A percentile compares a stretch with the other conserved stretches of the same genome.
Evolutionary conservation across 2,113 vertebrate species (phyloP).

Genomic region (Peromyscus leucopus): DNA sequence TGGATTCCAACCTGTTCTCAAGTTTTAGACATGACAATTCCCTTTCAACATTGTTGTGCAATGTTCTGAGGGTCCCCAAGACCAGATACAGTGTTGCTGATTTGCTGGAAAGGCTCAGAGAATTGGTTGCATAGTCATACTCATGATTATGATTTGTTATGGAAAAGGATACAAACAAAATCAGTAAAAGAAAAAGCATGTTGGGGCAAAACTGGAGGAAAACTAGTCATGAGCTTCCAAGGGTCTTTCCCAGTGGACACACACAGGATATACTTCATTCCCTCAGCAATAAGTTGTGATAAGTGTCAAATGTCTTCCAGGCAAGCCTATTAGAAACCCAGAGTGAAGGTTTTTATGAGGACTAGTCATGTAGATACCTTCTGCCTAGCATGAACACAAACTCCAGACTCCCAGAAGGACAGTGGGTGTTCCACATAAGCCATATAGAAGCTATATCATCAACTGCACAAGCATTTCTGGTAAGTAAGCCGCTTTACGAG

Average conservation of each 20-base stretch:
- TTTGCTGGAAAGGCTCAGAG: background rate
- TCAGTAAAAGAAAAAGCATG: background rate
- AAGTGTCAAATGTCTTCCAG: background rate
- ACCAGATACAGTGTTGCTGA: background rate
- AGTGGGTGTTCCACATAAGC: slow-evolving; percentile 2
- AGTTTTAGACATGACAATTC: background rate
- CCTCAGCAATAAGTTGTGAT: background rate
- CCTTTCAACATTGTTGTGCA: background rate
- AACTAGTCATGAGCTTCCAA: background rate
- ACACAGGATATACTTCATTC: background rate
- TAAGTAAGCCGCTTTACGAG: background rate
- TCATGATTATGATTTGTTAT: background rate
- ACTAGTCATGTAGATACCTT: background rate
- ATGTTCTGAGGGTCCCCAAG: background rate
- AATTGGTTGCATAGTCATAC: background rate
- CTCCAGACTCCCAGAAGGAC: background rate
- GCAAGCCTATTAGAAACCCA: background rate
- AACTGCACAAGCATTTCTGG: background rate
- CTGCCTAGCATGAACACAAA: background rate
- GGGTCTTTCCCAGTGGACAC: background rate
- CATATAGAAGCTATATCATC: background rate
- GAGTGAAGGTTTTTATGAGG: background rate
- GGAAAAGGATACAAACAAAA: slow-evolving; percentile 6
- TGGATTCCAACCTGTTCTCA: background rate
- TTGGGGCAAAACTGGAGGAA: background rate